Percentiles rank a stretch among this genome's conserved stretches.
phyloP scores from a whole-genome alignment of 2,797 vertebrate genomes.

The Morus bassanus region DNA sequence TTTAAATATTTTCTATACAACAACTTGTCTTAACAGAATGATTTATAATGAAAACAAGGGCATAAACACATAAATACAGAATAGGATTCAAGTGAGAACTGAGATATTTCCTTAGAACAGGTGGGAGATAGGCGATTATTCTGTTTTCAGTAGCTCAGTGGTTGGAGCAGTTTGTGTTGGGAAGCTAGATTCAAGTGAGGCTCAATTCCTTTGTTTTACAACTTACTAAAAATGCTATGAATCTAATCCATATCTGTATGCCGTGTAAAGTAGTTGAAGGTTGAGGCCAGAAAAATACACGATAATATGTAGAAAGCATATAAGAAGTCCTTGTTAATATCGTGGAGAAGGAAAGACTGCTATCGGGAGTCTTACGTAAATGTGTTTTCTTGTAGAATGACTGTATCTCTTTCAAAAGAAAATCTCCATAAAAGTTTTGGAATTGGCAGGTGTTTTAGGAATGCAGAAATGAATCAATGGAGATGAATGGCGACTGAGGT shows the following conservation, averaged over 20 bases:
- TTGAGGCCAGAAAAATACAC: not conserved
- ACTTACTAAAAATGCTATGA: not conserved
- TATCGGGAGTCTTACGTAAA: not conserved
- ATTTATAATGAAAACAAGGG: not conserved
- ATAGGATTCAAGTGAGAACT: not conserved
- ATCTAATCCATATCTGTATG: not conserved
- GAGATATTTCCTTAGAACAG: not conserved
- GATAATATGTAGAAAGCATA: not conserved
- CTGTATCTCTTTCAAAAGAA: not conserved
- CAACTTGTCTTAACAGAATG: not conserved
- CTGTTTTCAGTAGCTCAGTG: not conserved
- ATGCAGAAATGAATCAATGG: not conserved
- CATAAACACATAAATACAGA: not conserved
- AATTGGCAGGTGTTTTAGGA: not conserved
- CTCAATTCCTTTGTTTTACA: not conserved
- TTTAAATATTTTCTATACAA: not conserved
- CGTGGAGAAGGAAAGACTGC: not conserved
- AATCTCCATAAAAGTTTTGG: not conserved
- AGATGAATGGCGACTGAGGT: not conserved
- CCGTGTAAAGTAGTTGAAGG: not conserved
- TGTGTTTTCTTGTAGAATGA: not conserved
- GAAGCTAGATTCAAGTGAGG: not conserved
- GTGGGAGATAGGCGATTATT: not conserved
- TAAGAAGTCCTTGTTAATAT: not conserved
- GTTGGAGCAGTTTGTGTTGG: not conserved